Evolutionary conservation across 1,140 invertebrate genomes (phyloP).

Genomic region (Cryptotermes secundus): DNA sequence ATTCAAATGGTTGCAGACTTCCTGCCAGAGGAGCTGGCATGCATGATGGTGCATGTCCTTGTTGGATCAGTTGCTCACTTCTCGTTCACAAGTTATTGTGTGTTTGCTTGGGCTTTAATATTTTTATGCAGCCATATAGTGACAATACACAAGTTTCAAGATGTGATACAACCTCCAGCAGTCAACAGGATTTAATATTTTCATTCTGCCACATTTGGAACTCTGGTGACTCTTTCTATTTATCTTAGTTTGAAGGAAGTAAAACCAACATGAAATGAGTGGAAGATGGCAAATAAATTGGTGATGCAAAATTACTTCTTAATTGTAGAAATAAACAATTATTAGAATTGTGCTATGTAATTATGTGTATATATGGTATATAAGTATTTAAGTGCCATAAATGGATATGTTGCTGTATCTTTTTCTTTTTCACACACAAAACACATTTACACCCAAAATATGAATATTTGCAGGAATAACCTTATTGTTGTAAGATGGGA

Average conservation of each 20-base stretch:
- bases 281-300: slow-evolving; percentile 29
- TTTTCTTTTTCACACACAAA: slow-evolving; percentile 25
- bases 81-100: not conserved
- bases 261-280: not conserved
- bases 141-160: not conserved
- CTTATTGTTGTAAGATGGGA: not conserved
- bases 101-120: not conserved
- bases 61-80: not conserved
- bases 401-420: slow-evolving; percentile 37
- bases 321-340: slow-evolving; percentile 29
- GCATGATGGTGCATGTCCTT: not conserved
- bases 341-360: slow-evolving; percentile 36
- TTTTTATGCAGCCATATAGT: slow-evolving; percentile 8
- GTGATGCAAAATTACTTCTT: slow-evolving; percentile 26
- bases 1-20: not conserved
- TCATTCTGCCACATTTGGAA: not conserved
- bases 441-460: slow-evolving; percentile 8
- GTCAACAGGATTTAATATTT: not conserved
- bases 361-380: slow-evolving; percentile 39
- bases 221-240: not conserved
- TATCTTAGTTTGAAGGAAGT: not conserved
- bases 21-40: not conserved
- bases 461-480: slow-evolving; percentile 3
- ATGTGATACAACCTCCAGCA: slow-evolving; percentile 5
- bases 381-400: slow-evolving; percentile 39